Base-by-base conservation (phyloP, 2,113 vertebrate genomes). In the Caracal caracal region DNA sequence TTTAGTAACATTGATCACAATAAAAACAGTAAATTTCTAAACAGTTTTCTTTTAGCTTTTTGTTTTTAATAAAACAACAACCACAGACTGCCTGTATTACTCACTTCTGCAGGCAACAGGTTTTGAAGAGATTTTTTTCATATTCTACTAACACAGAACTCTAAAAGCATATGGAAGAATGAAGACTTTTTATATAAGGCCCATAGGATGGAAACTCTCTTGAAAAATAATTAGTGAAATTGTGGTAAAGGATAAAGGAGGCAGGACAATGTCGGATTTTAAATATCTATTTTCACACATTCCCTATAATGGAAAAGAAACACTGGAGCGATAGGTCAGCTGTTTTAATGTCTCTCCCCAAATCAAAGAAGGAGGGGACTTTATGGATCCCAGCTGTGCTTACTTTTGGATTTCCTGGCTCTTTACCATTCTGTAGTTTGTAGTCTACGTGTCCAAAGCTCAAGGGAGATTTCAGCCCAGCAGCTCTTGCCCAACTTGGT, bases 371-470 rank as follows among this genome's bases (percentile, higher is more conserved):
- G 84, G 92, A 90, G 96, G 96, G 92, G 79, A 90, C 85, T 98
- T 98, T 97, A 98, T 98, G 95, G 83, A 83, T 98, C 88, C 97
- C 98, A 98, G 97, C 97, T 99, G 98, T 98, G 97, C 97, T 98
- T 97, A 96, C 97, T 98, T 97, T 94, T 40, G n/a, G 86, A 63
- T 97, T 99, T 98, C 98, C 98, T 98, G 97, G 92, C 80, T 97
- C 96, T 97, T 95, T 85, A 70, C 82, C 89, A 49, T 93, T 96
- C 88, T 98, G 93, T 81, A 97, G 85, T 68, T 53, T 96, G 93
- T 68, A 71, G 94, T 85, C 89, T 97, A 70, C 56, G 17, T 89
- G 94, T 49, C 75, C 88, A 95, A 78, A 97, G 66, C 0, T 0
- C 71, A 0, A 20, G 96, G 95, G 91, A 93, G 90, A 83, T 82